phyloP scores from a whole-genome alignment of 2,113 vertebrate species.

The Mastomys natalensis region DNA sequence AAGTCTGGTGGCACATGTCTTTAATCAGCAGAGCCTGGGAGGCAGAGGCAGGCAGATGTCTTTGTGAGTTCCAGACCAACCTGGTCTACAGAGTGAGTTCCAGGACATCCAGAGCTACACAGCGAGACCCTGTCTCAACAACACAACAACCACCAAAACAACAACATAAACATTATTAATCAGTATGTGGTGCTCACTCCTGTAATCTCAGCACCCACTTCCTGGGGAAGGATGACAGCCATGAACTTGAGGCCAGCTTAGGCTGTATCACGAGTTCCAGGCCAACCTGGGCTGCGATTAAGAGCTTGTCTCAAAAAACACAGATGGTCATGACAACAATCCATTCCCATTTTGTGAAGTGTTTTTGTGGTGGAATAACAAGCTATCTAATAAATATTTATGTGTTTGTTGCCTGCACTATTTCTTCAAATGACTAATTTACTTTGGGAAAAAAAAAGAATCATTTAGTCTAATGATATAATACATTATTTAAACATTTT shows the following conservation, averaged over 20 bases:
- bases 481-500: not conserved
- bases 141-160: not conserved
- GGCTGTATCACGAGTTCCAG: not conserved
- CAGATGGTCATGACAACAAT: not conserved
- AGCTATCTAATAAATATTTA: conserved; percentile 1
- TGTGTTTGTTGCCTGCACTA: not conserved
- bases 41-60: not conserved
- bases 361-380: not conserved
- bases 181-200: not conserved
- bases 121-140: not conserved
- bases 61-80: not conserved
- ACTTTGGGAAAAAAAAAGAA: not conserved
- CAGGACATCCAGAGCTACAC: not conserved
- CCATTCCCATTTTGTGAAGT: not conserved
- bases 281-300: not conserved
- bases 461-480: conserved; percentile 1
- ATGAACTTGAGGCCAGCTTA: not conserved
- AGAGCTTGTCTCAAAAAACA: not conserved
- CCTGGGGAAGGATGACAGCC: not conserved
- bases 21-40: not conserved
- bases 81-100: not conserved
- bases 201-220: not conserved
- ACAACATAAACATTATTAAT: not conserved
- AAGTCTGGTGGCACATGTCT: not conserved
- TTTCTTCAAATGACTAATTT: conserved; percentile 50